Conservation (phyloP, 2,113 vertebrate species). For the Cromileptes altivelis region DNA sequence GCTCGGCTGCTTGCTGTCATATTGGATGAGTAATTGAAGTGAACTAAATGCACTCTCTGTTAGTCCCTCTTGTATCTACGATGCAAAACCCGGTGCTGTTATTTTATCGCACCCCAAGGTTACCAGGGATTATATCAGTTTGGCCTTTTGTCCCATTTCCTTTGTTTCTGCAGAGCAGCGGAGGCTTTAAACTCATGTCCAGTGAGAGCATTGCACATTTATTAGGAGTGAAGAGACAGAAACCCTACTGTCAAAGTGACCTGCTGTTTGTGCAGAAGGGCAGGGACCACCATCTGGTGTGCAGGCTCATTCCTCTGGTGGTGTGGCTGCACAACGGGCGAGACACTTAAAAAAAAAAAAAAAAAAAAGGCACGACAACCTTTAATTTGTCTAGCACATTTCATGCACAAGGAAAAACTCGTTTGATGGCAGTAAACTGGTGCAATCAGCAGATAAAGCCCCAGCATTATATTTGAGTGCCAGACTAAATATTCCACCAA, state of each 20-base stretch:
- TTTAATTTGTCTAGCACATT: constrained; percentile 20
- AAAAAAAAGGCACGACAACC: constrained; percentile 21
- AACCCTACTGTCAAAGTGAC: constrained; percentile 29
- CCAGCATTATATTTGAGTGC: not conserved
- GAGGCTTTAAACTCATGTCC: not conserved
- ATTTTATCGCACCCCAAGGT: constrained; percentile 15
- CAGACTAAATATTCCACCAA: not conserved
- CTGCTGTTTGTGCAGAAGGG: constrained; percentile 15
- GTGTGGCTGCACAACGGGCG: constrained; percentile 26
- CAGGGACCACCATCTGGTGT: constrained; percentile 53
- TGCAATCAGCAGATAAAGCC: not conserved
- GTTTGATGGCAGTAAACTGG: constrained; percentile 5
- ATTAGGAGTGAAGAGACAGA: constrained; percentile 4
- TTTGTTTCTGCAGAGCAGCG: constrained; percentile 5
- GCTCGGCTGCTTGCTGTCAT: not conserved
- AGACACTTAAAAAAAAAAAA: not conserved
- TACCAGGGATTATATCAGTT: not conserved
- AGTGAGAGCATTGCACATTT: constrained; percentile 15
- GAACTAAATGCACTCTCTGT: not conserved
- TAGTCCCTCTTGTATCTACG: not conserved
- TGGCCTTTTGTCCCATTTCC: not conserved
- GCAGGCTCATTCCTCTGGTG: constrained; percentile 32
- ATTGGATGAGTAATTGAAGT: constrained; percentile 4
- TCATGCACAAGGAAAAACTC: constrained; percentile 5
- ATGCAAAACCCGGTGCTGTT: not conserved